phyloP scores from a whole-genome alignment of 2,888 invertebrate species.

The Lasioglossum leucozonium region DNA sequence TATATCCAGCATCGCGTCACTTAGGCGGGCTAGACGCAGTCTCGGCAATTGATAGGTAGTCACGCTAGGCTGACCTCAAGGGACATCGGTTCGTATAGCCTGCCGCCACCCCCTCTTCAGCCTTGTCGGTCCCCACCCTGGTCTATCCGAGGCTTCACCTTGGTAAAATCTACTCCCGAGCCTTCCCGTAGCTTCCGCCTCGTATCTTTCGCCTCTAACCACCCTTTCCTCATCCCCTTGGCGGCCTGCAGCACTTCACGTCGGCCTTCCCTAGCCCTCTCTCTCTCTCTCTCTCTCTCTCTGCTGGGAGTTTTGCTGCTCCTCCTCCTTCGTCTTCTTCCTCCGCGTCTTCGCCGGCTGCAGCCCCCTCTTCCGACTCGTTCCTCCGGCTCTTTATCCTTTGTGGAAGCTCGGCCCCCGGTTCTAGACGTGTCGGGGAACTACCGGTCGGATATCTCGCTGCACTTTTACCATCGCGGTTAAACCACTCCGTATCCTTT shows the following conservation, averaged over 20 bases:
- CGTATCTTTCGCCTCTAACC: slow-evolving; percentile 68
- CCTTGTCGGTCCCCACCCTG: slow-evolving; percentile 2
- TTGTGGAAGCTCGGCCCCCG: slow-evolving; percentile 65
- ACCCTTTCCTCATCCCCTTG: slow-evolving; percentile 40
- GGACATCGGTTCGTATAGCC: slow-evolving; percentile 74
- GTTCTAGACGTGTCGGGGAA: slow-evolving; percentile 64
- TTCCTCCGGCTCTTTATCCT: slow-evolving; percentile 58
- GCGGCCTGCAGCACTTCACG: slow-evolving; percentile 29
- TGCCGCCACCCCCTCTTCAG: background rate
- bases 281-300: slow-evolving; percentile 33
- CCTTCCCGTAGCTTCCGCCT: slow-evolving; percentile 68
- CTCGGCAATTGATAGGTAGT: slow-evolving; percentile 78
- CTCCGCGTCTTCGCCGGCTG: slow-evolving; percentile 31
- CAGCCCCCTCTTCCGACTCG: slow-evolving; percentile 29
- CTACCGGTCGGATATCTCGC: slow-evolving; percentile 69
- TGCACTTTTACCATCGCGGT: slow-evolving; percentile 70
- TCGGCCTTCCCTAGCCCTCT: slow-evolving; percentile 34
- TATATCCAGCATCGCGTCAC: slow-evolving; percentile 71
- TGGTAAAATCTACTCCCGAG: slow-evolving; percentile 71
- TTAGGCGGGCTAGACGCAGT: slow-evolving; percentile 71
- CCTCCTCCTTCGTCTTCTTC: slow-evolving; percentile 24
- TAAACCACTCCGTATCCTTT: slow-evolving; percentile 67
- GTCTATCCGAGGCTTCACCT: slow-evolving; percentile 52
- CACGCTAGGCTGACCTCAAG: slow-evolving; percentile 77
- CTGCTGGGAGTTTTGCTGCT: slow-evolving; percentile 30